Conservation (phyloP, 1,140 invertebrate species). For the Drosophila nannoptera region DNA sequence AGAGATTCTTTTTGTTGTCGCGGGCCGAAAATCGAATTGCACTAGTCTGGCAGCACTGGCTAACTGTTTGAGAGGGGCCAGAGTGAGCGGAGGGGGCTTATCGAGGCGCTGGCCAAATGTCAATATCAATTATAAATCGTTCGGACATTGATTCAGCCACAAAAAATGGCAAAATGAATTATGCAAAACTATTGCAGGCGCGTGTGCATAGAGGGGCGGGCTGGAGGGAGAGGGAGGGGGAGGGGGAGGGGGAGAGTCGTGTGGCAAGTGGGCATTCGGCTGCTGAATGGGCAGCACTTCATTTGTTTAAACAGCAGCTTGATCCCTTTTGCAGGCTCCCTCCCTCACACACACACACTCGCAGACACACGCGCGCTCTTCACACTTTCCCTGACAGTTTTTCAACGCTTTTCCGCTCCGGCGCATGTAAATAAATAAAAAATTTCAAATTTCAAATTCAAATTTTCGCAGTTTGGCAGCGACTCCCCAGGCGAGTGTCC, state of each 20-base stretch:
- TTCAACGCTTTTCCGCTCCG: conserved; percentile 6
- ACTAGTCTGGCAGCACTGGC: too few species aligned
- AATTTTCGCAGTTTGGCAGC: conserved; percentile 70
- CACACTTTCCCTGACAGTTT: conserved; percentile 11
- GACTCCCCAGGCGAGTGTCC: conserved; percentile 47
- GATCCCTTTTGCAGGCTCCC: conserved; percentile 29
- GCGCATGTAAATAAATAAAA: conserved; percentile 65
- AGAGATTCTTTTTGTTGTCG: too few species aligned
- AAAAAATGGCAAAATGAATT: conserved; percentile 34
- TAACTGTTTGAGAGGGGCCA: background rate
- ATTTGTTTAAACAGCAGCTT: conserved; percentile 69
- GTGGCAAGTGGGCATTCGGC: conserved; percentile 26
- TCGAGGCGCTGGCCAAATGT: conserved; percentile 36
- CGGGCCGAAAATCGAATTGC: too few species aligned
- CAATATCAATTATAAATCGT: conserved; percentile 48
- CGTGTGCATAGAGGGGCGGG: background rate
- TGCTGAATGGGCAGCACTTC: conserved; percentile 43
- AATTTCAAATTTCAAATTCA: conserved; percentile 75
- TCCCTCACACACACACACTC: background rate
- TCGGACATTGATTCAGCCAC: conserved; percentile 2
- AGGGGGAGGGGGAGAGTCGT: background rate
- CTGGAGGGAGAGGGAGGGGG: background rate
- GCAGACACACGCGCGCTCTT: background rate
- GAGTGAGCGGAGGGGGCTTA: conserved; percentile 1
- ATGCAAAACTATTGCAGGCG: conserved; percentile 25